Percentiles rank a stretch among this genome's conserved stretches.
Conservation (phyloP, 2,797 vertebrate species). For the Limnodromus scolopaceus region DNA sequence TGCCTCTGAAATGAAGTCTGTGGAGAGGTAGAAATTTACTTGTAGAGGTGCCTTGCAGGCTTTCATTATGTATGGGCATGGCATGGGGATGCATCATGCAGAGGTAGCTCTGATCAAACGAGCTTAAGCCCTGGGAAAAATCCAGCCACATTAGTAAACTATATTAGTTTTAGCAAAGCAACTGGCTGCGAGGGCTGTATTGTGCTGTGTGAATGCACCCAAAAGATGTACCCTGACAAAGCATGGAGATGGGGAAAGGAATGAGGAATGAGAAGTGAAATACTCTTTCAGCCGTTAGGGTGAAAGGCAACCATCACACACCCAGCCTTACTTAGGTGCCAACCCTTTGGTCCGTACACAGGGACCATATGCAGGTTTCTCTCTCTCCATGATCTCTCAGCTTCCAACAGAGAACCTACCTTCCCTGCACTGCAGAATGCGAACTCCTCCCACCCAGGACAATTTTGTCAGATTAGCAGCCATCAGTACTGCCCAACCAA, state of each 20-base stretch:
- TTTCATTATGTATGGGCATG: neutral
- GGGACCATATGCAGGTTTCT: neutral
- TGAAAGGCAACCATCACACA: neutral
- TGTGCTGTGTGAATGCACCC: neutral
- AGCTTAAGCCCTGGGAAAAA: neutral
- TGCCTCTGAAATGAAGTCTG: neutral
- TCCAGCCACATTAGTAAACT: neutral
- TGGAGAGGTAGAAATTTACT: neutral
- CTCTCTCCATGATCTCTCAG: neutral
- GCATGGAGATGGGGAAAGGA: neutral
- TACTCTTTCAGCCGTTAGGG: neutral
- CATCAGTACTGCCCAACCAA: neutral
- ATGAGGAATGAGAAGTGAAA: neutral
- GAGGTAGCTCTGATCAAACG: neutral
- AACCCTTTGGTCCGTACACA: neutral
- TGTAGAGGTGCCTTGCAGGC: neutral
- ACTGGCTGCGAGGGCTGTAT: neutral
- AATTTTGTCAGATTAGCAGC: neutral
- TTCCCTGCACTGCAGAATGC: neutral
- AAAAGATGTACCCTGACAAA: neutral
- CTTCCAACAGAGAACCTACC: accelerated
- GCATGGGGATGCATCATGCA: neutral
- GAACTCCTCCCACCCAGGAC: neutral
- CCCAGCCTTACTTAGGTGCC: neutral
- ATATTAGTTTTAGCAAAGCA: neutral